Conservation (phyloP, 2,888 invertebrate species). For the Tachina grossa region DNA sequence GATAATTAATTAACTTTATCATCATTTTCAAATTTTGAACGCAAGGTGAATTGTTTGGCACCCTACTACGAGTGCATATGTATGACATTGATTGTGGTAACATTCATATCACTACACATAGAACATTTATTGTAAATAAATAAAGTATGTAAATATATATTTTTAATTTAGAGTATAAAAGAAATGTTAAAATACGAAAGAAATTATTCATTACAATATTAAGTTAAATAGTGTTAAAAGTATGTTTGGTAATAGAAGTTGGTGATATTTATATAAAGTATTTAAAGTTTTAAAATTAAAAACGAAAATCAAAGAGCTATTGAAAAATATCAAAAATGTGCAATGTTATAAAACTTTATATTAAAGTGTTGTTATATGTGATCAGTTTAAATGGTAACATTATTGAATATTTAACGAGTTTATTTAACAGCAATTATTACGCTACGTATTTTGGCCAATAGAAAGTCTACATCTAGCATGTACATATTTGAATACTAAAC, state of each 20-base stretch:
- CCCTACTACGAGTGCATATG: slow-evolving; percentile 30
- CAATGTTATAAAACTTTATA: background rate
- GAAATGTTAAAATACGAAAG: slow-evolving; percentile 25
- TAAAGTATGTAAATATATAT: background rate
- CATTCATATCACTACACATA: background rate
- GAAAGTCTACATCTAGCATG: background rate
- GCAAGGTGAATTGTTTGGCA: slow-evolving; percentile 48
- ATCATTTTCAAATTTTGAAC: slow-evolving; percentile 8
- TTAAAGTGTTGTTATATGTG: slow-evolving; percentile 9
- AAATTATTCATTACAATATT: slow-evolving; percentile 7
- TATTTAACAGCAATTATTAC: background rate
- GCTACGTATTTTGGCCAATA: background rate
- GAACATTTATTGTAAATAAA: background rate
- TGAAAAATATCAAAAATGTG: slow-evolving; percentile 29
- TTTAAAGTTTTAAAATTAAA: background rate
- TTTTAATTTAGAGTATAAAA: slow-evolving; percentile 1
- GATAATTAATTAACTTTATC: slow-evolving; percentile 48
- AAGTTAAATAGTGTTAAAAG: background rate
- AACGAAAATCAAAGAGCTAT: background rate
- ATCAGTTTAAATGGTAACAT: slow-evolving; percentile 50
- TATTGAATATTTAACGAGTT: background rate
- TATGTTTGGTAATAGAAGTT: slow-evolving; percentile 19
- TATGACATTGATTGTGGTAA: background rate
- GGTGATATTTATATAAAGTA: background rate
- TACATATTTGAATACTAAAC: too few relatives aligned